Conservation (phyloP, 2,797 vertebrate genomes). For the Enteromius viviparus region DNA sequence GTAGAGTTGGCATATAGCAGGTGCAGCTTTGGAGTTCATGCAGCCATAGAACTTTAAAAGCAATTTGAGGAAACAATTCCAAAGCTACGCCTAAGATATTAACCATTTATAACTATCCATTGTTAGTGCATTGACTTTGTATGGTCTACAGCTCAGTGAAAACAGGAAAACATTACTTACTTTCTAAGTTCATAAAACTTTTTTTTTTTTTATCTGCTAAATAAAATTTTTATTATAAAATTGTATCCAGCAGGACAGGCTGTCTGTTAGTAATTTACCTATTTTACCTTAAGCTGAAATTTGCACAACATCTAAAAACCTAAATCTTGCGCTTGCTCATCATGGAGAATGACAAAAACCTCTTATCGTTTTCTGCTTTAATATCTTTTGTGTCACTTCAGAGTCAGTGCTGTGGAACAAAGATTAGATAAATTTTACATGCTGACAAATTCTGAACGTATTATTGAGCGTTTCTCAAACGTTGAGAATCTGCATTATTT, state of each 20-base stretch:
- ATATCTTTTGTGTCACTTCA: neutral
- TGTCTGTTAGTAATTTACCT: neutral
- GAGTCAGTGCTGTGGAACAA: neutral
- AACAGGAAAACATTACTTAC: neutral
- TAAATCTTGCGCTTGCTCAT: neutral
- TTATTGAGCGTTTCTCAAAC: neutral
- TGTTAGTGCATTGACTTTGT: neutral
- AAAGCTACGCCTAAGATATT: neutral
- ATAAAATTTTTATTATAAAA: neutral
- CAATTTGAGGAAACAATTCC: neutral
- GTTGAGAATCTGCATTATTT: neutral
- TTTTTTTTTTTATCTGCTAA: neutral
- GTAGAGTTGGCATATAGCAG: constrained; percentile 16
- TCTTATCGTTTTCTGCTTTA: neutral
- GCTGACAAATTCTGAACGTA: constrained; percentile 17
- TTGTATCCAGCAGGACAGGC: neutral
- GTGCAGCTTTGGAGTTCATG: constrained; percentile 25
- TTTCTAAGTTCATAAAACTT: neutral
- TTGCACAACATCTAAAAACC: neutral
- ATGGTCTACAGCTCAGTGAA: neutral
- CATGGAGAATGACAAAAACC: neutral
- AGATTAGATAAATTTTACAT: constrained; percentile 18
- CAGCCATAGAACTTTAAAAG: neutral
- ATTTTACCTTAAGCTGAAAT: neutral
- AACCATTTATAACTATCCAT: constrained; percentile 4